A percentile compares a stretch with the other conserved stretches of the same genome.
These are phyloP conservation scores for Drosophila subsilvestris DNA, from an alignment of 2,888 invertebrate genomes.

Conservation along the genomic window DNA sequence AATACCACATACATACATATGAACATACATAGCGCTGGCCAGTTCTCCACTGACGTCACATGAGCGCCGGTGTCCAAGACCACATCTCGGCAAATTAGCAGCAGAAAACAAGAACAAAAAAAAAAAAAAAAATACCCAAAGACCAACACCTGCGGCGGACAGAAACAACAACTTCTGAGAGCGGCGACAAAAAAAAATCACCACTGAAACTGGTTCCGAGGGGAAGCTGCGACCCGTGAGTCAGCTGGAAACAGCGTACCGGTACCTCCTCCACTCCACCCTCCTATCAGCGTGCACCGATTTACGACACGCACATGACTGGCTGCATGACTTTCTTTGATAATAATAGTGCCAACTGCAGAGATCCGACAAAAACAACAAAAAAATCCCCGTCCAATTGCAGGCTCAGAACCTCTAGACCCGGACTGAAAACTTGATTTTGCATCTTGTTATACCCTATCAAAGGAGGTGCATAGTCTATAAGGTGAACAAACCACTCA, in stretches of 20 bases:
- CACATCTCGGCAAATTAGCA: slow-evolving; percentile 25
- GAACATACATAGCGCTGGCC: background rate
- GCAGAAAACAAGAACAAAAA: slow-evolving; percentile 24
- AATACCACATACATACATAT: background rate
- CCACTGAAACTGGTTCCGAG: slow-evolving; percentile 41
- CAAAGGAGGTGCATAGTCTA: background rate
- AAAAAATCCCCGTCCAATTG: slow-evolving; percentile 39
- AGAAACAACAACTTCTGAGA: slow-evolving; percentile 13
- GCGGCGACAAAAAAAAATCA: slow-evolving; percentile 25
- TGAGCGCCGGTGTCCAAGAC: slow-evolving; percentile 10
- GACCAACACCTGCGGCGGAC: slow-evolving; percentile 39
- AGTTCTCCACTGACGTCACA: slow-evolving; percentile 29
- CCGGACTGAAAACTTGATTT: slow-evolving; percentile 30
- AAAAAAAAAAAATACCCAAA: slow-evolving; percentile 12
- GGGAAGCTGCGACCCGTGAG: slow-evolving; percentile 24
- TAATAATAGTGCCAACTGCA: slow-evolving; percentile 24
- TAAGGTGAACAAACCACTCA: background rate
- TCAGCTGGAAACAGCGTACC: background rate
- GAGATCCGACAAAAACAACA: slow-evolving; percentile 1
- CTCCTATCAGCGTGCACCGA: slow-evolving; percentile 26
- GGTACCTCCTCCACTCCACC: slow-evolving; percentile 26
- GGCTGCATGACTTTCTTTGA: slow-evolving; percentile 28
- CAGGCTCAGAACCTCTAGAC: slow-evolving; percentile 21
- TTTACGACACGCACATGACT: slow-evolving; percentile 34
- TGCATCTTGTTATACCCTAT: slow-evolving; percentile 12